phyloP scores from a whole-genome alignment of 2,113 vertebrate genomes.

The Prionailurus viverrinus region DNA sequence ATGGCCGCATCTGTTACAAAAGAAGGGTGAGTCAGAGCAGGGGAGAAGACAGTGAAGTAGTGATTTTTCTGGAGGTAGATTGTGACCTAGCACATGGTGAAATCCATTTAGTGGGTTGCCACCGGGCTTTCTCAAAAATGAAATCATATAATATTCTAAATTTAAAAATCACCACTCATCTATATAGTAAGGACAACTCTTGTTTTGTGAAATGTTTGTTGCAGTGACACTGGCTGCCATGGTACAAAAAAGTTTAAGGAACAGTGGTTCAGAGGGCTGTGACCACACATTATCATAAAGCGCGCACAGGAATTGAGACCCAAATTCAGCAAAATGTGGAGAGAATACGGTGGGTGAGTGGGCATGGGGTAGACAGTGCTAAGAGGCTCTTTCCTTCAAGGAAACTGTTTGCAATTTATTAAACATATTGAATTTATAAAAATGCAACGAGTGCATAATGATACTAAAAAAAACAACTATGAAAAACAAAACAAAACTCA shows the following conservation, averaged over 20 bases:
- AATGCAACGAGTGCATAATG: neutral
- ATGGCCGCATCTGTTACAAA: conserved; percentile 92
- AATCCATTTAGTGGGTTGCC: neutral
- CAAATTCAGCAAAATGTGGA: neutral
- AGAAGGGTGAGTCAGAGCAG: neutral
- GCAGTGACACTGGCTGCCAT: neutral
- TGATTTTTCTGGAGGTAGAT: neutral
- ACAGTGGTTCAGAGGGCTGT: neutral
- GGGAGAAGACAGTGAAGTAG: neutral
- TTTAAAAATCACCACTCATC: neutral
- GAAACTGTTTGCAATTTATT: neutral
- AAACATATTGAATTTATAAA: neutral
- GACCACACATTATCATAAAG: neutral
- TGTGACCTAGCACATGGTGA: neutral
- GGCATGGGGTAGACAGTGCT: neutral
- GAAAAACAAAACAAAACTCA: neutral
- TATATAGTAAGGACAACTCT: neutral
- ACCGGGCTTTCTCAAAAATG: neutral
- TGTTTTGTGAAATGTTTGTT: neutral
- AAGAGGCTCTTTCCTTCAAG: neutral
- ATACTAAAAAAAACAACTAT: neutral
- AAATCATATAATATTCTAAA: neutral
- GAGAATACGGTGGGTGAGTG: neutral
- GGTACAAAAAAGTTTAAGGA: neutral
- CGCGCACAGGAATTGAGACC: neutral